Conservation (phyloP, 2,797 vertebrate genomes). For the Sebastes paucispinis region DNA sequence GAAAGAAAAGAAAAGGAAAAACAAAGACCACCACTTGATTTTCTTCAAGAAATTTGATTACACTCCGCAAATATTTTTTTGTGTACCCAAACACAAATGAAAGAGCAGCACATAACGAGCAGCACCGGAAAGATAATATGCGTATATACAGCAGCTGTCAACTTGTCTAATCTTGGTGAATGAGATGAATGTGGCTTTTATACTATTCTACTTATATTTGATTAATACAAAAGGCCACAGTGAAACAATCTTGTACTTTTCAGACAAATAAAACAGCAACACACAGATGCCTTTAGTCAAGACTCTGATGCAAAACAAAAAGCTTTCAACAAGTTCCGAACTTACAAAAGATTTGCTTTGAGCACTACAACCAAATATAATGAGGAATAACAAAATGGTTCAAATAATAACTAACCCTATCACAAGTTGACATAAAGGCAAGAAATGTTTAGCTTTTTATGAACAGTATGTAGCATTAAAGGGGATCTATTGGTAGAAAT, state of each 20-base stretch:
- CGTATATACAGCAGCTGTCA: conserved; percentile 47
- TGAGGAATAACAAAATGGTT: conserved; percentile 17
- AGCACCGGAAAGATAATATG: conserved; percentile 24
- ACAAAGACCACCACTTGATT: neutral
- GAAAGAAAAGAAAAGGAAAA: neutral
- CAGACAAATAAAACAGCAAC: conserved; percentile 20
- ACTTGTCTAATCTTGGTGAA: neutral
- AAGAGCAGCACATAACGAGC: conserved; percentile 30
- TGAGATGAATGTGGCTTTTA: neutral
- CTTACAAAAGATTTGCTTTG: conserved; percentile 15
- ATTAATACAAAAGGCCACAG: conserved; percentile 23
- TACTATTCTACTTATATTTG: neutral
- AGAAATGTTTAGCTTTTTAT: neutral
- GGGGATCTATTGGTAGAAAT: too few species aligned
- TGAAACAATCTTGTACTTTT: conserved; percentile 25
- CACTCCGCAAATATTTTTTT: neutral
- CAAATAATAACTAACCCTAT: conserved; percentile 20
- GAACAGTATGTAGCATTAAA: too few species aligned
- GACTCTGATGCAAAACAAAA: conserved; percentile 29
- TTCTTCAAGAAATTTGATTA: conserved; percentile 1
- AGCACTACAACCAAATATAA: conserved; percentile 14
- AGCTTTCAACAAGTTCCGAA: conserved; percentile 22
- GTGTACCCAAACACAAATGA: conserved; percentile 20
- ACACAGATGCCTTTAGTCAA: neutral
- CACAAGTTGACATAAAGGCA: neutral